These are phyloP conservation scores for Hydropotes inermis DNA, from an alignment of 2,113 vertebrate species.

Conservation along the genomic window DNA sequence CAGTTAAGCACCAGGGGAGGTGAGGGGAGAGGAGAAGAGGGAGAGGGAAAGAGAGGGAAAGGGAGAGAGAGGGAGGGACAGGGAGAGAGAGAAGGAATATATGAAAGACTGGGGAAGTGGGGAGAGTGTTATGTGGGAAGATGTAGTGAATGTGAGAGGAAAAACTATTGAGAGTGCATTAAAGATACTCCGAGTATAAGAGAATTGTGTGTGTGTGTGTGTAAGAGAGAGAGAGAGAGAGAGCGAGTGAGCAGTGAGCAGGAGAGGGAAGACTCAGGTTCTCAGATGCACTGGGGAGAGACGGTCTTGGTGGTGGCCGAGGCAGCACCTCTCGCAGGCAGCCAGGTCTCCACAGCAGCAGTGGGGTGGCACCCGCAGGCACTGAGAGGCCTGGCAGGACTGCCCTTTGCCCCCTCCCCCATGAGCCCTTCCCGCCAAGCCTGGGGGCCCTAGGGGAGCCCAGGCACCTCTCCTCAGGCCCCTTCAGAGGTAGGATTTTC, in stretches of 20 bases:
- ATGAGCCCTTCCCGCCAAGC: background rate
- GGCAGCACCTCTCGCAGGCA: background rate
- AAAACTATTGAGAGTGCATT: background rate
- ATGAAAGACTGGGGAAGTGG: slow-evolving; percentile 32
- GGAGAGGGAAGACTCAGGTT: background rate
- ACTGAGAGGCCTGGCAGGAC: background rate
- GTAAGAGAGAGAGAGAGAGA: background rate
- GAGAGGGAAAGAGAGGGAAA: background rate
- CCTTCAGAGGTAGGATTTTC: slow-evolving; percentile 5
- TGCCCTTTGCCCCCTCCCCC: background rate
- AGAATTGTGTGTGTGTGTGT: background rate
- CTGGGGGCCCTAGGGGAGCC: background rate
- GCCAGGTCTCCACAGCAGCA: background rate
- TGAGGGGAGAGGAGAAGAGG: background rate
- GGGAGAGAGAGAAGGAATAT: slow-evolving; percentile 11
- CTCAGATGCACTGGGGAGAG: background rate
- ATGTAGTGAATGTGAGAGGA: background rate
- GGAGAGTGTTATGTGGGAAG: background rate
- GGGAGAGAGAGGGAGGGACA: background rate
- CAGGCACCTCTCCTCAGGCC: background rate
- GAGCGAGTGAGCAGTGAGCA: background rate
- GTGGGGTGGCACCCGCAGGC: background rate
- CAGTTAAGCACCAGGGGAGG: background rate
- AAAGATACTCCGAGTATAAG: background rate
- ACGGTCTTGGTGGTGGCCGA: background rate